Percentiles rank a stretch among this genome's conserved stretches.
Conservation (phyloP, 2,113 vertebrate species). For the Hemiprocne comata region DNA sequence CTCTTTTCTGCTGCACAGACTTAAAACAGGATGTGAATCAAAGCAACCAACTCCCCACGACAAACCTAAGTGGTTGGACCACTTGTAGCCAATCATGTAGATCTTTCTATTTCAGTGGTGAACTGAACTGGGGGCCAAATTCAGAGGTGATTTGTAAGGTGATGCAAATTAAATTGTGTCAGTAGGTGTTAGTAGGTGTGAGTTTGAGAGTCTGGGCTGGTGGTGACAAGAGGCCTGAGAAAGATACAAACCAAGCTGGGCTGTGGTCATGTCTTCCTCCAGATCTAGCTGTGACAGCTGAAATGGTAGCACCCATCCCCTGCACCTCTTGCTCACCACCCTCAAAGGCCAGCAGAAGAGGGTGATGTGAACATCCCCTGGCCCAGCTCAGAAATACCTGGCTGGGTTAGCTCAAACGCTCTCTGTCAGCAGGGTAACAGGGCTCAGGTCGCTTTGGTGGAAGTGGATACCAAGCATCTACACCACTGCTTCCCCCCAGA, state of each 20-base stretch:
- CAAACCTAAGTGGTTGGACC: fast-evolving
- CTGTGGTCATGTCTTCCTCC: background rate
- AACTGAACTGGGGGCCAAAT: background rate
- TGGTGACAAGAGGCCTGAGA: background rate
- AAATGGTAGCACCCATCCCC: background rate
- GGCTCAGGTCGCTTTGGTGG: background rate
- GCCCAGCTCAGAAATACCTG: background rate
- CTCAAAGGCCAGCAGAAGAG: background rate
- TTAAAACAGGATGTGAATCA: background rate
- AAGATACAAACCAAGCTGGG: background rate
- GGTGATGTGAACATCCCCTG: background rate
- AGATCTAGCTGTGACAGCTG: fast-evolving
- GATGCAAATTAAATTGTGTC: background rate
- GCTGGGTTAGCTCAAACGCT: background rate
- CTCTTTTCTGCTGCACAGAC: background rate
- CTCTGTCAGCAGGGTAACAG: fast-evolving
- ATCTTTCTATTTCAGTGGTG: background rate
- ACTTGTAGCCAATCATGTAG: background rate
- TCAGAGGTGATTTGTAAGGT: conserved; percentile 13
- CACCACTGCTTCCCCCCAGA: background rate
- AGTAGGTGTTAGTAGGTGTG: background rate
- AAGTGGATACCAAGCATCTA: background rate
- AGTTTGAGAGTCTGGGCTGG: background rate
- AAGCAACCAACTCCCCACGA: background rate
- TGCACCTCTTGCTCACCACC: background rate